Percentiles rank a stretch among this genome's conserved stretches.
Evolutionary conservation across 2,888 invertebrate genomes (phyloP).

Genomic region (Aproaerema taeniolella): DNA sequence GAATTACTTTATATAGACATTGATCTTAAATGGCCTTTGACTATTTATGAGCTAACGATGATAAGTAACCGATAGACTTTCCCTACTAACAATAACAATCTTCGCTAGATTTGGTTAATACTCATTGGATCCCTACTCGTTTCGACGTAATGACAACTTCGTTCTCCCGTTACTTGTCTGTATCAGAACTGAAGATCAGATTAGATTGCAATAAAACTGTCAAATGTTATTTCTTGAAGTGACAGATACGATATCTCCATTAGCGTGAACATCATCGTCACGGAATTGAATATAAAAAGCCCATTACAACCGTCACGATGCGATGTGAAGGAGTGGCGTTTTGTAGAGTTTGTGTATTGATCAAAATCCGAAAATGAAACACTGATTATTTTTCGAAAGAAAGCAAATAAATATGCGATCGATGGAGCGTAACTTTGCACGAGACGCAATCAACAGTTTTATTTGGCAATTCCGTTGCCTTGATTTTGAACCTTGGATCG

Average conservation of each 20-base stretch:
- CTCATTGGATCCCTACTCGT: conserved; percentile 12
- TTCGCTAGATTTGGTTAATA: conserved; percentile 23
- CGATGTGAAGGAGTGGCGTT: too few species aligned
- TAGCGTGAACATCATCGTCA: conserved; percentile 57
- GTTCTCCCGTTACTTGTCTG: conserved; percentile 36
- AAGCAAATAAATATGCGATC: conserved; percentile 67
- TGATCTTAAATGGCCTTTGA: conserved; percentile 6
- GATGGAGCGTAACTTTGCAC: conserved; percentile 62
- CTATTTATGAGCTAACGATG: neutral
- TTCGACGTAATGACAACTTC: conserved; percentile 29
- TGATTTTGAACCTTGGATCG: conserved; percentile 41
- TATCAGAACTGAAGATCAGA: conserved; percentile 38
- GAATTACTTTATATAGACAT: conserved; percentile 30
- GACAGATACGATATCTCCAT: conserved; percentile 66
- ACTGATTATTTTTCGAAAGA: conserved; percentile 42
- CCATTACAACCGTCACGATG: too few species aligned
- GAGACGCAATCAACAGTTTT: conserved; percentile 69
- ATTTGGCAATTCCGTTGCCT: conserved; percentile 61
- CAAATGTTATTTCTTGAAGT: conserved; percentile 57
- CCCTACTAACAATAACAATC: conserved; percentile 22
- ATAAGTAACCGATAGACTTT: neutral
- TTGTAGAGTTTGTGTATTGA: too few species aligned
- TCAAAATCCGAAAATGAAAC: too few species aligned
- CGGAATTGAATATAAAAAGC: conserved; percentile 48
- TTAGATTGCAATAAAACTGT: conserved; percentile 66